phyloP scores from a whole-genome alignment of 2,888 invertebrate species.

The Amphipoea lucens region DNA sequence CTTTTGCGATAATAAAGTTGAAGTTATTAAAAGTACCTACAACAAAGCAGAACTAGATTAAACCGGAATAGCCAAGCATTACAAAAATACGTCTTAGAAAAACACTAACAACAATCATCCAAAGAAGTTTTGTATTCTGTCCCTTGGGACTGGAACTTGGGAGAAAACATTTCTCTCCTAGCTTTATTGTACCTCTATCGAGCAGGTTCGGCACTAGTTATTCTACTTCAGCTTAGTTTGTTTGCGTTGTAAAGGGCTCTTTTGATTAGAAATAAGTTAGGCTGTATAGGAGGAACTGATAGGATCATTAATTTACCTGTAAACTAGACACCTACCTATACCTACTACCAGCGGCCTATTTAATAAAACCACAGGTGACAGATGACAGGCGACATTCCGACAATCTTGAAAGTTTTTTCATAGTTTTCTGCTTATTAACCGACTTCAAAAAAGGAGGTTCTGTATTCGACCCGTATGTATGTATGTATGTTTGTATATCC shows the following conservation, averaged over 20 bases:
- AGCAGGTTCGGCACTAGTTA: not conserved
- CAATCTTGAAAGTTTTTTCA: too few relatives aligned
- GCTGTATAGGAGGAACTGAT: too few relatives aligned
- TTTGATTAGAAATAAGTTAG: constrained; percentile 13
- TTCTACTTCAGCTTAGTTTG: constrained; percentile 6
- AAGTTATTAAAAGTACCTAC: constrained; percentile 12
- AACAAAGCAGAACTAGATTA: constrained; percentile 17
- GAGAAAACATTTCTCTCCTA: constrained; percentile 26
- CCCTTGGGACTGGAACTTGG: constrained; percentile 17
- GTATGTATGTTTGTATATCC: too few relatives aligned
- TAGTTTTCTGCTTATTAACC: not conserved
- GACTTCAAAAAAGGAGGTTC: too few relatives aligned
- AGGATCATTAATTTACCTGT: not conserved
- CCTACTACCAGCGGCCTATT: not conserved
- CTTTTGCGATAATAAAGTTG: not conserved
- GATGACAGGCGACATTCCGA: not conserved
- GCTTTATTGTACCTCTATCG: not conserved
- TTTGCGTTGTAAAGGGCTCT: constrained; percentile 1
- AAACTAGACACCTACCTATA: not conserved
- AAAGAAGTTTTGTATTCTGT: constrained; percentile 26
- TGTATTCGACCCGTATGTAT: too few relatives aligned
- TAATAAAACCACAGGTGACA: not conserved
- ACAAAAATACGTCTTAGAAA: constrained; percentile 31
- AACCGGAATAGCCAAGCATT: not conserved
- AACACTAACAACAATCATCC: constrained; percentile 36